phyloP scores from a whole-genome alignment of 1,140 invertebrate species.

The Trichonephila inaurata region DNA sequence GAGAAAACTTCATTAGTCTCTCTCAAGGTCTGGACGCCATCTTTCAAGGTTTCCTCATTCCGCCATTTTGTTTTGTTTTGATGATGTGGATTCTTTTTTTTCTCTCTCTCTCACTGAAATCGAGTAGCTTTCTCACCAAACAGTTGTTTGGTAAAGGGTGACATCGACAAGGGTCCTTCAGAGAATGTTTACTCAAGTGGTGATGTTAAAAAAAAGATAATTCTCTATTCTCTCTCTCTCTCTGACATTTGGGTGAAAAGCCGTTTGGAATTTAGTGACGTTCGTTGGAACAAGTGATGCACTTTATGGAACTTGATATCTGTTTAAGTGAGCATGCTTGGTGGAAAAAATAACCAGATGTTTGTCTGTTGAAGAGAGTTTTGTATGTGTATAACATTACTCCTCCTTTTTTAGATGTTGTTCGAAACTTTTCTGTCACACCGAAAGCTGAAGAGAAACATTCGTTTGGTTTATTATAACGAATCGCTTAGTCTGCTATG shows the following conservation, averaged over 20 bases:
- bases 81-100: background rate
- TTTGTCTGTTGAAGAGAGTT: background rate
- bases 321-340: background rate
- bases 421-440: too few relatives aligned
- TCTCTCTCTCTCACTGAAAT: background rate
- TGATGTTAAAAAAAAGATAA: background rate
- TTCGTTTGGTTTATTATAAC: too few relatives aligned
- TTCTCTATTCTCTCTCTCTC: background rate
- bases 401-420: too few relatives aligned
- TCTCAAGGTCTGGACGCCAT: constrained; percentile 3
- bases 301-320: background rate
- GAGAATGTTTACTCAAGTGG: background rate
- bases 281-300: background rate
- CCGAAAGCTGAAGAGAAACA: too few relatives aligned
- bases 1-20: constrained; percentile 14
- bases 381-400: too few relatives aligned
- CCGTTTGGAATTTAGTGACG: background rate
- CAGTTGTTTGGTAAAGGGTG: background rate
- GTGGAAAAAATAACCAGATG: background rate
- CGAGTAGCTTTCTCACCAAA: background rate
- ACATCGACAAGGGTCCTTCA: background rate
- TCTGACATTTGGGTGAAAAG: background rate
- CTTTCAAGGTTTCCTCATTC: background rate
- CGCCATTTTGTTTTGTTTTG: background rate
- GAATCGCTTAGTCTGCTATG: too few relatives aligned